Evolutionary conservation across 2,797 vertebrate species (phyloP).

Genomic region (Hypotaenidia philippensis): DNA sequence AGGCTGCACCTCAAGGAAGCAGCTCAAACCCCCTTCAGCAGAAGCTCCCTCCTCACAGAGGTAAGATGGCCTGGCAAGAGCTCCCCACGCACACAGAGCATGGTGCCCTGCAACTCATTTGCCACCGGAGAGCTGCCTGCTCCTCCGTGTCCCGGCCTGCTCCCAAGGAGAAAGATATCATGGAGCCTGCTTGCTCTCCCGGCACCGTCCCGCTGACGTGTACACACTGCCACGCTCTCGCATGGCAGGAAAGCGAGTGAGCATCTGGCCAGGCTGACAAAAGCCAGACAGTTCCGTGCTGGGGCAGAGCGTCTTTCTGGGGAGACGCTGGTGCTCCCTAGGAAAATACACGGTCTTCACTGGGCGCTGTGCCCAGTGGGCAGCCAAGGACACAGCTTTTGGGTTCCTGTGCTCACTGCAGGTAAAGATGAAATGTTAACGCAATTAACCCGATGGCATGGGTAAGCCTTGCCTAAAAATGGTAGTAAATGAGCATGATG

Average conservation of each 20-base stretch:
- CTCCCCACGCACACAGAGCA: background rate
- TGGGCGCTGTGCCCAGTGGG: background rate
- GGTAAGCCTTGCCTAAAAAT: constrained; percentile 17
- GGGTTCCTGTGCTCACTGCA: background rate
- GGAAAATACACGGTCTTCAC: background rate
- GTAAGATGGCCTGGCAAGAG: accelerated
- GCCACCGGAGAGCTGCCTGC: background rate
- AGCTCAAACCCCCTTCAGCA: background rate
- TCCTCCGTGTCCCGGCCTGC: background rate
- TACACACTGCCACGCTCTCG: background rate
- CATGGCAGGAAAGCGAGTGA: background rate
- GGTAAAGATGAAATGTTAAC: constrained; percentile 28
- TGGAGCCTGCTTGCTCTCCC: background rate
- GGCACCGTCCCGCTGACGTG: background rate
- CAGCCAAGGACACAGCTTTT: constrained; percentile 7
- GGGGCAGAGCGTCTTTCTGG: background rate
- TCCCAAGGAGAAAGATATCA: background rate
- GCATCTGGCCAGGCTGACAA: background rate
- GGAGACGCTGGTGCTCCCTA: background rate
- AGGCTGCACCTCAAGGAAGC: background rate
- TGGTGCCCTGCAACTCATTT: background rate
- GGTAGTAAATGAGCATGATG: background rate
- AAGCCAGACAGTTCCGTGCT: constrained; percentile 13
- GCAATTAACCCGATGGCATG: background rate
- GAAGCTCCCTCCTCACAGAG: background rate